These are phyloP conservation scores for Phallusia fumigata DNA, from an alignment of 23 tunicate species.

Conservation along the genomic window DNA sequence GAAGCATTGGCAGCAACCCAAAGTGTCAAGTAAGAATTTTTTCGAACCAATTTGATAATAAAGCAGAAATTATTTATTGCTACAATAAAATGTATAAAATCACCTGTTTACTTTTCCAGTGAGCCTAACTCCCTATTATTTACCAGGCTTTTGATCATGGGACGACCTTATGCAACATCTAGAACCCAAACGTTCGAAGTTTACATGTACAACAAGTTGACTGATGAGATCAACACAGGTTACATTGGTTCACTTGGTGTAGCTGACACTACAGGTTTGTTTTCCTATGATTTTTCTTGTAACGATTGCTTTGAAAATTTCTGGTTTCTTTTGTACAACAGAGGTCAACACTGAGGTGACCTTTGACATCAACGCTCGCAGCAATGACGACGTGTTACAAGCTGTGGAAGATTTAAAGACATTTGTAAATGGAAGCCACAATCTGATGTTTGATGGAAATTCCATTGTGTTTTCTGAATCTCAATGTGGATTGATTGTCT, in stretches of 20 bases:
- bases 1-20: slow-evolving; percentile 8
- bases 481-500: neutral
- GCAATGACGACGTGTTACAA: neutral
- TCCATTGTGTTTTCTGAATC: neutral
- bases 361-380: neutral
- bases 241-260: neutral
- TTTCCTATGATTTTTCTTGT: too few relatives aligned
- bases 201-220: slow-evolving; percentile 1
- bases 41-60: too few relatives aligned
- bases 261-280: neutral
- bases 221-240: neutral
- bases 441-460: neutral
- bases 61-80: too few relatives aligned
- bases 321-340: neutral
- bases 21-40: neutral
- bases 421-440: neutral
- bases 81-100: too few relatives aligned
- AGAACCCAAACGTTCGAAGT: neutral
- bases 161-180: neutral
- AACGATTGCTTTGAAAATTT: too few relatives aligned
- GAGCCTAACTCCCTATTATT: neutral
- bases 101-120: too few relatives aligned
- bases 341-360: neutral
- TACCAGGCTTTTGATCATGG: neutral
- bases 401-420: slow-evolving; percentile 1